Conservation (phyloP, 1,140 invertebrate genomes). For the Pollicipes pollicipes region DNA sequence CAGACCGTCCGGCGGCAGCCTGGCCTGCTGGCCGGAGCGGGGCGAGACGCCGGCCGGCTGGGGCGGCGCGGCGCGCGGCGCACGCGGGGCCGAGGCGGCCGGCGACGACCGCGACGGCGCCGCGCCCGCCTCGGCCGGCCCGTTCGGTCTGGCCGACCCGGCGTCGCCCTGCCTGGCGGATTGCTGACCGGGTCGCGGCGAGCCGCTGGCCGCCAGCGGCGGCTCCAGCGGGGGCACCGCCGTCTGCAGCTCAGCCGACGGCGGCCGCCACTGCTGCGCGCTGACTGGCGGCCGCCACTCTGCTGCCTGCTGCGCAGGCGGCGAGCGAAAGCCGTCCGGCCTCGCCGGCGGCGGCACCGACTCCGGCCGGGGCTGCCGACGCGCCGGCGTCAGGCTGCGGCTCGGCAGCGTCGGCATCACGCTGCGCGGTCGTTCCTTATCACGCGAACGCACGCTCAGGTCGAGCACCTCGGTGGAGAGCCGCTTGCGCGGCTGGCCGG, state of each 20-base stretch:
- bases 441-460: not conserved
- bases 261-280: not conserved
- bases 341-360: conserved; percentile 3
- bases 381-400: not conserved
- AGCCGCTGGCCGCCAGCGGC: conserved; percentile 21
- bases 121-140: conserved; percentile 58
- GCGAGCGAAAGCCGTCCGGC: not conserved
- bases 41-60: conserved; percentile 56
- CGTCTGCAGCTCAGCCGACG: too few relatives aligned
- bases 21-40: conserved; percentile 70
- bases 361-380: not conserved
- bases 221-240: too few relatives aligned
- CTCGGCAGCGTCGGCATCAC: not conserved
- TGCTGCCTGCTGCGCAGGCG: too few relatives aligned
- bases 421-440: not conserved
- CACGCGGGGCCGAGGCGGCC: conserved; percentile 32
- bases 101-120: conserved; percentile 60
- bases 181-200: conserved; percentile 74
- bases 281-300: not conserved
- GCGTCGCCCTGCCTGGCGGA: conserved; percentile 62
- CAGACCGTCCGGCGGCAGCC: conserved; percentile 83
- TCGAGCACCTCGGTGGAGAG: not conserved
- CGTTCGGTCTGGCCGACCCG: conserved; percentile 46
- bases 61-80: conserved; percentile 33
- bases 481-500: not conserved